phyloP scores from a whole-genome alignment of 92 coral and sea anemone genomes.

The Virgularia gustaviana region DNA sequence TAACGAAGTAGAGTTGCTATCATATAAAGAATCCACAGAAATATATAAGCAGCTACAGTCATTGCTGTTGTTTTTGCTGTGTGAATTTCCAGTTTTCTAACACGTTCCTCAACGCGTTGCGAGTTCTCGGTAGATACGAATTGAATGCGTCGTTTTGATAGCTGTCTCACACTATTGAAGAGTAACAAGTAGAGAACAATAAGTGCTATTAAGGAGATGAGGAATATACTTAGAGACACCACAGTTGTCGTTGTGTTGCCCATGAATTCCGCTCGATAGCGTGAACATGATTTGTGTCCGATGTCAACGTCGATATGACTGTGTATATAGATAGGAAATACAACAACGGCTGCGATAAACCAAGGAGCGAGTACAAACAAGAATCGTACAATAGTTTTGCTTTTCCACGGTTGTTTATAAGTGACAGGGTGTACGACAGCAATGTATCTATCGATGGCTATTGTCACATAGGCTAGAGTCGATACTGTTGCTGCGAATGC shows the following conservation, averaged over 20 bases:
- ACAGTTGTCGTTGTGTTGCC: slow-evolving; percentile 25
- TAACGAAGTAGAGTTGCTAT: slow-evolving; percentile 15
- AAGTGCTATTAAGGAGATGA: slow-evolving; percentile 19
- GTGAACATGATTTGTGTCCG: slow-evolving; percentile 11
- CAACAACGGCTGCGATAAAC: slow-evolving; percentile 27
- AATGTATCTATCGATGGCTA: slow-evolving; percentile 13
- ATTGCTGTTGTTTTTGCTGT: slow-evolving; percentile 35
- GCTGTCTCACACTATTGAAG: slow-evolving; percentile 26
- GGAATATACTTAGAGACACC: slow-evolving; percentile 30
- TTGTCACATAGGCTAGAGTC: slow-evolving; percentile 19
- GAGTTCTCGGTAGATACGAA: slow-evolving; percentile 23
- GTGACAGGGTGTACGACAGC: slow-evolving; percentile 33
- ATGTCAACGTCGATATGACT: slow-evolving; percentile 7
- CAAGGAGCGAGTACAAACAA: slow-evolving; percentile 20
- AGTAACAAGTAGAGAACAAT: slow-evolving; percentile 32
- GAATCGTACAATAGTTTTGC: slow-evolving; percentile 4
- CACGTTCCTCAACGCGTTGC: slow-evolving; percentile 36
- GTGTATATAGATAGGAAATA: slow-evolving; percentile 19
- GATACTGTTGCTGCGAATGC: slow-evolving; percentile 27
- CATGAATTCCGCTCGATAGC: slow-evolving; percentile 18
- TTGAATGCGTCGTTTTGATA: slow-evolving; percentile 26
- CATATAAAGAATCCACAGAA: slow-evolving; percentile 31
- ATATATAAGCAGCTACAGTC: slow-evolving; percentile 31
- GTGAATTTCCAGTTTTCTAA: slow-evolving; percentile 28
- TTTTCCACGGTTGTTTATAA: slow-evolving; percentile 27